These are phyloP conservation scores for Leptoteleia sp. DNA, from an alignment of 1,140 invertebrate genomes.

Conservation along the genomic window DNA sequence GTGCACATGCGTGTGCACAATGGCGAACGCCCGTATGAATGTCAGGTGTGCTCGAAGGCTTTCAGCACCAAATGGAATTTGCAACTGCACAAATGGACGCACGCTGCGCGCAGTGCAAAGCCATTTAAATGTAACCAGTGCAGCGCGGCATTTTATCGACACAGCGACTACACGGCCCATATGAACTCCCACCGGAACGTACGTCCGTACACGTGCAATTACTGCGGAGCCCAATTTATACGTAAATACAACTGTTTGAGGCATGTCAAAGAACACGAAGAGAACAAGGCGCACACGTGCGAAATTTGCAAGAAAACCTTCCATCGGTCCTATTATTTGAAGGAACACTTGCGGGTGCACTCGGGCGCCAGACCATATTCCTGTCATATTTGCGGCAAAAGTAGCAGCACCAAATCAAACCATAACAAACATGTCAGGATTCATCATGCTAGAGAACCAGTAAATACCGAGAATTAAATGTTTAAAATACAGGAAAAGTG, in stretches of 20 bases:
- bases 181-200: constrained; percentile 91
- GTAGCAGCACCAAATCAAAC: constrained; percentile 92
- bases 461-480: constrained; percentile 90
- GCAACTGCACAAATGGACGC: constrained; percentile 93
- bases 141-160: constrained; percentile 90
- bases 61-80: constrained; percentile 95
- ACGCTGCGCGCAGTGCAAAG: constrained; percentile 89
- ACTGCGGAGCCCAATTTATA: constrained; percentile 96
- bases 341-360: constrained; percentile 92
- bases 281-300: constrained; percentile 93
- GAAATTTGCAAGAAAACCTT: constrained; percentile 93
- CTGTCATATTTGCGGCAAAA: constrained; percentile 93
- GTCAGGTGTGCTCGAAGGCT: constrained; percentile 90
- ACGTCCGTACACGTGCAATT: constrained; percentile 93
- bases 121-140: constrained; percentile 93
- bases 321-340: constrained; percentile 92
- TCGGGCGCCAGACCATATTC: constrained; percentile 90
- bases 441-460: constrained; percentile 91
- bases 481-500: no score
- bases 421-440: constrained; percentile 94
- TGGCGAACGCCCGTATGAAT: no score
- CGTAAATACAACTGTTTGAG: constrained; percentile 95
- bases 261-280: constrained; percentile 94
- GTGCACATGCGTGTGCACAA: no score
- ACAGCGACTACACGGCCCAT: constrained; percentile 90